These are phyloP conservation scores for Erythrocercus mccallii DNA, from an alignment of 2,113 vertebrate species.

Conservation along the genomic window DNA sequence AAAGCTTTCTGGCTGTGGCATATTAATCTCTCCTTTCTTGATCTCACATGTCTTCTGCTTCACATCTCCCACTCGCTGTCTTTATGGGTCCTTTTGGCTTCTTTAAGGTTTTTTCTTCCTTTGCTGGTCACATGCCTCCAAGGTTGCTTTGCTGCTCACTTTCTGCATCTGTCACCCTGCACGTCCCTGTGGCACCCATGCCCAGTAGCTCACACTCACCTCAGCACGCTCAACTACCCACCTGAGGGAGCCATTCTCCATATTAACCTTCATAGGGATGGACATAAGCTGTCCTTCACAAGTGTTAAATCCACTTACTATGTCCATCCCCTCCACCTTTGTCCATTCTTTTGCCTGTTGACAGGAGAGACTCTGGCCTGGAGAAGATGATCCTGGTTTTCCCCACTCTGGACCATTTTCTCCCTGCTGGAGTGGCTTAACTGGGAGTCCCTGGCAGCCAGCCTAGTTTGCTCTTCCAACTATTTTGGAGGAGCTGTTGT, in stretches of 20 bases:
- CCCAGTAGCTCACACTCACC: not conserved
- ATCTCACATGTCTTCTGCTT: not conserved
- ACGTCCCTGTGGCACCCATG: too few species aligned
- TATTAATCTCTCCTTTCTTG: not conserved
- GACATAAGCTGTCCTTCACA: not conserved
- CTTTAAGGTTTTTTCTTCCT: not conserved
- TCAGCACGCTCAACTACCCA: rapidly evolving
- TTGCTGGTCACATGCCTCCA: not conserved
- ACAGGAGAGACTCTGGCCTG: not conserved
- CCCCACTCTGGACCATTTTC: not conserved
- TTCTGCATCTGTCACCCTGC: not conserved
- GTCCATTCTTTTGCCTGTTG: not conserved
- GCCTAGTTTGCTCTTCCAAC: not conserved
- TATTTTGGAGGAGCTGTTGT: not conserved
- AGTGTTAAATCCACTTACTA: not conserved
- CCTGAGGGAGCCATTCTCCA: not conserved
- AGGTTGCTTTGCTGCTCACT: not conserved
- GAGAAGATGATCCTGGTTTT: not conserved
- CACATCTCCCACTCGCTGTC: not conserved
- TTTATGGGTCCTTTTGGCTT: not conserved
- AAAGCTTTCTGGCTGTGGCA: not conserved
- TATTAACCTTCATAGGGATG: not conserved
- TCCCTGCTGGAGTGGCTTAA: not conserved
- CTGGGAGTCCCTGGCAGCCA: not conserved
- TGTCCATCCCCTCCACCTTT: rapidly evolving